Percentiles rank a stretch among this genome's conserved stretches.
phyloP scores from a whole-genome alignment of 2,113 vertebrate species.

The Phoenicopterus ruber region DNA sequence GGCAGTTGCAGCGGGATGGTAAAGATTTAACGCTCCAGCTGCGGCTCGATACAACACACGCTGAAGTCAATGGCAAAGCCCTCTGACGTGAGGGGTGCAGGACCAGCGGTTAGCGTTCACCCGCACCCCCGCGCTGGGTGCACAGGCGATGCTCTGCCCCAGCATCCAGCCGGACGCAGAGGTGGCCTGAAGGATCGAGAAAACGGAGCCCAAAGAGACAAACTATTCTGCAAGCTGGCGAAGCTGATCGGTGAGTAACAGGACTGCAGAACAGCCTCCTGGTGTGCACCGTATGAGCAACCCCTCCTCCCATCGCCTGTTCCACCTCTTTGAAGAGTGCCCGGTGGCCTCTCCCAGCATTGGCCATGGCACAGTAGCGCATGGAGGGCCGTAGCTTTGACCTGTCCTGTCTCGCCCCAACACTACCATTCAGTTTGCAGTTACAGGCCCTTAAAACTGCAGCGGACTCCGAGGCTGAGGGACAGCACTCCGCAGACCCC shows the following conservation, averaged over 20 bases:
- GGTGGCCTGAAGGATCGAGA: not conserved
- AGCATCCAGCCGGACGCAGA: not conserved
- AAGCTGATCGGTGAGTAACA: not conserved
- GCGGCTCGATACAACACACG: fast-evolving
- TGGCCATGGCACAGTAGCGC: not conserved
- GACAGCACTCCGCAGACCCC: not conserved
- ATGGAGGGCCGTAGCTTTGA: not conserved
- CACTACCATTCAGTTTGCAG: not conserved
- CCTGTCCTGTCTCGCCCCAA: not conserved
- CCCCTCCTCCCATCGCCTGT: not conserved
- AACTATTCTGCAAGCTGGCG: not conserved
- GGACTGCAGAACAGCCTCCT: not conserved
- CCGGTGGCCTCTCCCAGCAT: fast-evolving
- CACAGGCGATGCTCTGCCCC: not conserved
- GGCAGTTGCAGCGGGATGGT: not conserved
- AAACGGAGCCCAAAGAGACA: not conserved
- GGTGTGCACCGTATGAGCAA: fast-evolving
- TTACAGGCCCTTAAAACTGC: not conserved
- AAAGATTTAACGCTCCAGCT: not conserved
- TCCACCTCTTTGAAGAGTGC: not conserved
- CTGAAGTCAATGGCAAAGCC: not conserved
- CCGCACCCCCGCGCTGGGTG: fast-evolving
- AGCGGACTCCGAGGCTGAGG: not conserved
- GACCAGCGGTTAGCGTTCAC: fast-evolving
- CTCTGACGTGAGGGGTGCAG: not conserved